Conservation (phyloP, 30 jellyfish, hydroid and myxozoan species). For the Aurelia aurita region DNA sequence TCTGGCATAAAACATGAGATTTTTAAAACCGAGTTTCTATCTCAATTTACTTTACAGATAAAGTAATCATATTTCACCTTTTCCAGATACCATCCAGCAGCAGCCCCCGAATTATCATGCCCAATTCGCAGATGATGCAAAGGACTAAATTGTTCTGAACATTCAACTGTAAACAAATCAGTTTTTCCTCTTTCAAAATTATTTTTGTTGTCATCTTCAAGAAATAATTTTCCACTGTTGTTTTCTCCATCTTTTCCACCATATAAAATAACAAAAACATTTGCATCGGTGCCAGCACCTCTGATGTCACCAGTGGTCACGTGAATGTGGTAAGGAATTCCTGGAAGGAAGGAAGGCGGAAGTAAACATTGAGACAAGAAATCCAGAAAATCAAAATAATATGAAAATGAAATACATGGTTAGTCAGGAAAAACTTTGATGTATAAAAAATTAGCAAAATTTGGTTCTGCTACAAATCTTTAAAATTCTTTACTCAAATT, state of each 20-base stretch:
- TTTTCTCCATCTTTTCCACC: slow-evolving; percentile 94
- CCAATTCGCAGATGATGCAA: slow-evolving; percentile 93
- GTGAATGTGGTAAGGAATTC: slow-evolving; percentile 85
- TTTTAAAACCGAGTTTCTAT: too few species aligned
- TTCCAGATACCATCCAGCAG: slow-evolving; percentile 98
- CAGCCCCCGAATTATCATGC: slow-evolving; percentile 95
- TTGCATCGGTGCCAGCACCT: slow-evolving; percentile 96
- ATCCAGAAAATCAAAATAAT: too few species aligned
- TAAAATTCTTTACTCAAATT: too few species aligned
- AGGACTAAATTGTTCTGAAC: slow-evolving; percentile 95
- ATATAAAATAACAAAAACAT: slow-evolving; percentile 83
- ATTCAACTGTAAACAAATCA: slow-evolving; percentile 90
- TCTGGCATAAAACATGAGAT: too few species aligned
- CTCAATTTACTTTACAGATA: too few species aligned
- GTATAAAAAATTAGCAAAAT: too few species aligned
- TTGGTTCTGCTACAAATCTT: too few species aligned
- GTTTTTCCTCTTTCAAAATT: slow-evolving; percentile 93
- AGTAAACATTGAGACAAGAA: too few species aligned
- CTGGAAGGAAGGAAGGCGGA: slow-evolving; percentile 20
- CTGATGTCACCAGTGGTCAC: slow-evolving; percentile 97
- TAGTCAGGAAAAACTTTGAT: too few species aligned
- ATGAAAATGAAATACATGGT: too few species aligned
- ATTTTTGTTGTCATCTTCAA: slow-evolving; percentile 84
- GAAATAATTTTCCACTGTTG: slow-evolving; percentile 95
- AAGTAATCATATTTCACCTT: slow-evolving; percentile 48